These are phyloP conservation scores for Carollia perspicillata DNA, from an alignment of 2,113 vertebrate genomes.

Conservation along the genomic window DNA sequence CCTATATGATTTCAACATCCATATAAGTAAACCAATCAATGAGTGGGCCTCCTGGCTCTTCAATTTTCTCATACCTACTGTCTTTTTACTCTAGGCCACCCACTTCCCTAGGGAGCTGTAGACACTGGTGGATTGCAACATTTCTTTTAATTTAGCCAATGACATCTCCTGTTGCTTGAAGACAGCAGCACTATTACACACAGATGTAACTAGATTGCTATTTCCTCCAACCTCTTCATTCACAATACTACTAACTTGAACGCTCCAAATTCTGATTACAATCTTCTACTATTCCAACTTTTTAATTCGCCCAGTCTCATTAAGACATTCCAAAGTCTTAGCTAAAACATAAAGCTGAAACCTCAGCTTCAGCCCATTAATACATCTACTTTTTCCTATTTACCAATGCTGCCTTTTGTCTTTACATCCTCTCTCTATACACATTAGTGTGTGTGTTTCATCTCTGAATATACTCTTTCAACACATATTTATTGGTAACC, in stretches of 20 bases:
- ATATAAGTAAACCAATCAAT: background rate
- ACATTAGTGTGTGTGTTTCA: background rate
- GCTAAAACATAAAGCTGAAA: background rate
- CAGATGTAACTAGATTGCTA: background rate
- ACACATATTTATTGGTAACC: background rate
- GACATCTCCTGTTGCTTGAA: background rate
- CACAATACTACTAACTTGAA: background rate
- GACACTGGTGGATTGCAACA: background rate
- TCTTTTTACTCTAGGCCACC: background rate
- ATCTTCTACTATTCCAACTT: background rate
- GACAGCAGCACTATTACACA: background rate
- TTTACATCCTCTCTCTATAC: background rate
- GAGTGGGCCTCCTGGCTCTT: background rate
- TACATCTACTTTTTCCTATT: background rate
- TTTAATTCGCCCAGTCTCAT: background rate
- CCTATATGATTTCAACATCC: background rate
- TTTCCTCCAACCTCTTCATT: background rate
- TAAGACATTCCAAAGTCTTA: background rate
- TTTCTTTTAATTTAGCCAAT: background rate
- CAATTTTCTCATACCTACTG: background rate
- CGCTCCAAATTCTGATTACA: background rate
- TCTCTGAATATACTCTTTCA: background rate
- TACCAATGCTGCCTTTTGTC: background rate
- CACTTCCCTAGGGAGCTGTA: background rate
- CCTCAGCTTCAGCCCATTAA: background rate